Evolutionary conservation across 2,888 invertebrate species (phyloP), one percentile per base, ranked within the genome.

Genomic region (Halocaridina rubra): DNA sequence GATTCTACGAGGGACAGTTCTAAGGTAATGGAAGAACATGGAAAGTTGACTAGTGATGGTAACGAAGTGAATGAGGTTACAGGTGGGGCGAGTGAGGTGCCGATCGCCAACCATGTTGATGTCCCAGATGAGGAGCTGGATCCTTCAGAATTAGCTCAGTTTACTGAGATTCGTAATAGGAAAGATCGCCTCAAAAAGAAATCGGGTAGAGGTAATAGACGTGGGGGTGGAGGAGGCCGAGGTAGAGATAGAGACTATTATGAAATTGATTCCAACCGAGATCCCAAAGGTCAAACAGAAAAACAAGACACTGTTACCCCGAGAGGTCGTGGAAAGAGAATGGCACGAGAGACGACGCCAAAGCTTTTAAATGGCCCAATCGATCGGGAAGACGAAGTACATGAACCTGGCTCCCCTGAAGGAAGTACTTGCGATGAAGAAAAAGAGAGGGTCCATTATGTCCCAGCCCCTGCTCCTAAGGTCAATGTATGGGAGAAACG

Each of bases 401-500:
- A 53, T n/a, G 79, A 75, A 10, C 16, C 53, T 4, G 53, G 19
- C 4, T 19, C 19, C 19, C 10, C 1, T 16, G 53, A 53, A 0
- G 53, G 19, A 10, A 19, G 3, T 19, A 53, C 53, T 7, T 53
- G 53, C 19, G 72, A 72, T 3, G 85, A 85, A 22, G 69, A n/a
- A 2, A 75, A 77, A 53, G 85, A 85, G 32, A 85, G 80, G 57
- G 74, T 80, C 2, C 80, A 72, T 22, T 86, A 81, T 30, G 74
- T 86, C 30, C 85, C 85, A 10, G 85, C 85, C 22, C 85, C 85
- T 1, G 85, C 76, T 13, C 85, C 85, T 0, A 81, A 24, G 8
- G 81, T 86, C 8, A 86, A 86, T 46, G 72, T 86, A 19, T 86
- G 85, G 85, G 85, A 86, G 64, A 86, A 86, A 32, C 77, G 85